phyloP scores from a whole-genome alignment of 2,888 invertebrate genomes.

The Eupithecia subumbrata region DNA sequence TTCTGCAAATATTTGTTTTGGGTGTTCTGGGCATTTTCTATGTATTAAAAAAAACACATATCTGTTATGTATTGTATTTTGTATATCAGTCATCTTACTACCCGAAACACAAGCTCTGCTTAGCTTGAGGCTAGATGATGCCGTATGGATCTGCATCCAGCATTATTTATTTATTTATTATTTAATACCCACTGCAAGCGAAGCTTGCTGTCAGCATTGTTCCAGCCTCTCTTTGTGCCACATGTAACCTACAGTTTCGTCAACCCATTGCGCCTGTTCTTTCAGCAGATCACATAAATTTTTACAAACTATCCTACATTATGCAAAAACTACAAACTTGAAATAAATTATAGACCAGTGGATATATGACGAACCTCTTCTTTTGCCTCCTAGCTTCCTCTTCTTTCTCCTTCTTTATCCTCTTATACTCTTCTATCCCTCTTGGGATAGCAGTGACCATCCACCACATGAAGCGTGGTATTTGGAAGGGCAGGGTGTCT shows the following conservation, averaged over 20 bases:
- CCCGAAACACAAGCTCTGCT: too few relatives aligned
- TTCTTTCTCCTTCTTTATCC: conserved; percentile 75
- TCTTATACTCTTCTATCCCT: conserved; percentile 61
- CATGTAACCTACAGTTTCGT: neutral
- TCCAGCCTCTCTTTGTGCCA: neutral
- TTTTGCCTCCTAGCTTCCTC: conserved; percentile 84
- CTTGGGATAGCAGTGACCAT: conserved; percentile 84
- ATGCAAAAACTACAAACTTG: neutral
- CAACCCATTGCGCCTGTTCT: too few relatives aligned
- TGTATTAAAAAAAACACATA: too few relatives aligned
- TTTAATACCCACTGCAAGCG: neutral
- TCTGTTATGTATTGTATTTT: too few relatives aligned
- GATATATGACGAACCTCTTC: conserved; percentile 54
- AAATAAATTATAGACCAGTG: too few relatives aligned
- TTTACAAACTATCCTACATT: neutral
- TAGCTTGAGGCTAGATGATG: too few relatives aligned
- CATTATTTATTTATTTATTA: too few relatives aligned
- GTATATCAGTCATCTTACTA: too few relatives aligned
- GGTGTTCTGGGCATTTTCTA: too few relatives aligned
- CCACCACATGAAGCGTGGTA: conserved; percentile 88
- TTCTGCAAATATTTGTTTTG: too few relatives aligned
- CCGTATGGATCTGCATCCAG: too few relatives aligned
- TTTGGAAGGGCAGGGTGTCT: conserved; percentile 93
- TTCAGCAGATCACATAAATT: neutral
- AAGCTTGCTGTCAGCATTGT: neutral